Base-by-base conservation (phyloP, 2,888 invertebrate species). In the Tanytarsus gracilentus region DNA sequence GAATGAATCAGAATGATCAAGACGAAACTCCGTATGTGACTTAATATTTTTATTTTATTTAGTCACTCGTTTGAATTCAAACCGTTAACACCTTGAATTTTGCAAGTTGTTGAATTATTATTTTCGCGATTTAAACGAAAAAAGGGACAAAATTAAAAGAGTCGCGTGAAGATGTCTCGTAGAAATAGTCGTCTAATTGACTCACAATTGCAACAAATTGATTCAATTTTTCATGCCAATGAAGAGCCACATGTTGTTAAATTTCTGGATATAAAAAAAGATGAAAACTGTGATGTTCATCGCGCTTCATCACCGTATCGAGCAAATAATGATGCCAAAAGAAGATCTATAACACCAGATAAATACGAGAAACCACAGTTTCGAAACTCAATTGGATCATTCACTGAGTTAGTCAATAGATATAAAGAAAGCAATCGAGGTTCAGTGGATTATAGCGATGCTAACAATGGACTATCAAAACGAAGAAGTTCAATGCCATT, bases 231-330 rank as follows among this genome's bases (percentile, higher is more conserved):
- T 25, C 60, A 50, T 18, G 33, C 60, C 5, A 33, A 60, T 21
- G 33, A 16, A 18, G 50, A 33, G 23, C 50, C 49, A 23, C 50
- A 29, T 25, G 25, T 33, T 33, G 26, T 58, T 8, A 48, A 21
- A 11, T 14, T 56, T 63, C 70, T 79, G 21, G 78, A 79, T 65
- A 70, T 72, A 8, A 74, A 75, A 65, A 69, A 72, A 29, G 76
- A 76, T 65, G 68, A 71, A 58, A 77, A 78, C 62, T 81, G 81
- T 67, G 79, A 80, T 63, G 77, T 81, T n/a, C 81, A 81, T 66
- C 78, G 79, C 14, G 9, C 27, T 9, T 29, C 33, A 7, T 16
- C 27, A 16, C 7, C 53, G 2, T 14, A 48, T 48, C 58, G 58
- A n/a, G 44, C 48, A 11, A 48, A 30, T 48, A 16, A 30, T 18